phyloP scores from a whole-genome alignment of 2,797 vertebrate genomes.

The Brotula barbata region DNA sequence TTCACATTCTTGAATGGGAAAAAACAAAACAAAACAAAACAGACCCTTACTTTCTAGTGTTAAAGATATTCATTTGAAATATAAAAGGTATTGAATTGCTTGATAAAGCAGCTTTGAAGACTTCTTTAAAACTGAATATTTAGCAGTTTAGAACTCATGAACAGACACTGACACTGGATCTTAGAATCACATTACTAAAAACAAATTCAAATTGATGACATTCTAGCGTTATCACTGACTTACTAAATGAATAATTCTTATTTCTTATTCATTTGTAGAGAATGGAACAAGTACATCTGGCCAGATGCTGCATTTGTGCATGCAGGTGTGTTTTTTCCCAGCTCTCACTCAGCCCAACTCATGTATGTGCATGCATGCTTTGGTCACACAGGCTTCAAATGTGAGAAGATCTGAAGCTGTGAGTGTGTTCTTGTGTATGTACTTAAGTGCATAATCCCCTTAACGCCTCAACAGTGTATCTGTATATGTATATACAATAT shows the following conservation, averaged over 20 bases:
- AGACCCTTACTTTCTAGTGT: neutral
- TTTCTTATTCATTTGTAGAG: constrained; percentile 16
- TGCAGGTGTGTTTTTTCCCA: constrained; percentile 25
- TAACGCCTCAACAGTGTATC: neutral
- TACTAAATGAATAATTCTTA: constrained; percentile 16
- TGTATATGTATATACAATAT: neutral
- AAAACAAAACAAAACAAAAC: neutral
- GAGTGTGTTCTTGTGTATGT: constrained; percentile 9
- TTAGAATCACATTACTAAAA: too few relatives aligned
- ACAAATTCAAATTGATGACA: too few relatives aligned
- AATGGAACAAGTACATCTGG: constrained; percentile 16
- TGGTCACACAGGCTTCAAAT: constrained; percentile 44
- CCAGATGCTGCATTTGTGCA: constrained; percentile 1
- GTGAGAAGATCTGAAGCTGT: constrained; percentile 16
- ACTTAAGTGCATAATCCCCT: constrained; percentile 10
- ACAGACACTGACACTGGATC: constrained; percentile 27
- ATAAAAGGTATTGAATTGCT: neutral
- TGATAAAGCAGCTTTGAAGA: neutral
- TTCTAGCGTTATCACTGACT: constrained; percentile 1
- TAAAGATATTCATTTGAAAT: constrained; percentile 7
- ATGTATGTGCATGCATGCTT: constrained; percentile 41
- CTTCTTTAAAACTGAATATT: constrained; percentile 28
- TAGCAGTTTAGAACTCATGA: constrained; percentile 34
- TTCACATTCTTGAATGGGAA: constrained; percentile 13
- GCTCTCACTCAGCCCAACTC: constrained; percentile 56